These are phyloP conservation scores for Graptemys geographica DNA, from an alignment of 2,797 vertebrate species.

Conservation along the genomic window DNA sequence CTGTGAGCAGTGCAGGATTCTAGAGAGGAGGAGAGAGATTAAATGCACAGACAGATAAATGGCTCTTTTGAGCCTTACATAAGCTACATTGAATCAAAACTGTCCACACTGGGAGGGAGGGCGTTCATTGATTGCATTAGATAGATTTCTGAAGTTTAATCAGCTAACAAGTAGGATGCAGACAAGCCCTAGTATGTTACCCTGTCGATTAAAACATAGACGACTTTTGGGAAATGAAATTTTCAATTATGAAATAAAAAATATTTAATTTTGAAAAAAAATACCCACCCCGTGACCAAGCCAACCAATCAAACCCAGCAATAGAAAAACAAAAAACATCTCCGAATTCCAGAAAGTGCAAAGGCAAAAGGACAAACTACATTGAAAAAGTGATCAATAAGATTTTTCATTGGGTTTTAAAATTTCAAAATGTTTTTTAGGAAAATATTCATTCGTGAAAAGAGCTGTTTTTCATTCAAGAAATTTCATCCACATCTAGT, in stretches of 20 bases:
- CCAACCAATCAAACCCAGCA: not conserved
- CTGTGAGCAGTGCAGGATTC: not conserved
- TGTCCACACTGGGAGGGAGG: not conserved
- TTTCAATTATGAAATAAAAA: not conserved
- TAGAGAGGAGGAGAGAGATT: not conserved
- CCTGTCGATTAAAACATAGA: not conserved
- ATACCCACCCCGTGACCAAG: not conserved
- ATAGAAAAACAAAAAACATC: not conserved
- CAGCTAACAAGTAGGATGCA: not conserved
- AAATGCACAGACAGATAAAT: not conserved
- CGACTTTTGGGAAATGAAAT: not conserved
- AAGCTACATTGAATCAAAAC: not conserved
- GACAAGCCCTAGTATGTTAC: not conserved
- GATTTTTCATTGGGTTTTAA: not conserved
- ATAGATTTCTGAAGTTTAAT: not conserved
- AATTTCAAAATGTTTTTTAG: not conserved
- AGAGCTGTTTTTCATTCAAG: not conserved
- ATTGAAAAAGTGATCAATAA: not conserved
- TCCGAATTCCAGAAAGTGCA: not conserved
- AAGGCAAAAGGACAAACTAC: not conserved
- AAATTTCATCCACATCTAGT: not conserved
- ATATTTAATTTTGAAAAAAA: not conserved
- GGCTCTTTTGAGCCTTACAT: not conserved
- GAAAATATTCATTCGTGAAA: not conserved
- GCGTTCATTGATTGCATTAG: not conserved